Base-by-base conservation (phyloP, 2,797 vertebrate genomes). In the Paguma larvata region DNA sequence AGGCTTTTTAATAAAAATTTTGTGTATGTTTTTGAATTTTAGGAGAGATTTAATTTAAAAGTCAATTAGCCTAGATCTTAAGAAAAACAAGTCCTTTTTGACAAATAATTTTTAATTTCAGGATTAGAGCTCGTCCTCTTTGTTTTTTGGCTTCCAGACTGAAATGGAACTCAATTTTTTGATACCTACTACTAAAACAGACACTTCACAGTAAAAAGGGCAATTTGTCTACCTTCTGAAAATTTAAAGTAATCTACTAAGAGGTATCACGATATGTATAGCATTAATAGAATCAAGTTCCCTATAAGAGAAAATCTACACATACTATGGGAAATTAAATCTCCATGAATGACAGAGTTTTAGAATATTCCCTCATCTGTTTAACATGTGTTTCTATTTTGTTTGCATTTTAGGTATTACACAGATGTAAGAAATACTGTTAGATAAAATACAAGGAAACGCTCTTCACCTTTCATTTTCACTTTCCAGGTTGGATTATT, bases 51-150 rank as follows among this genome's bases (percentile, higher is more conserved):
- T 83, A 86, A 68, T 48, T 51, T 89, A 84, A 87, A 91, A 79
- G 15, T 70, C 67, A 92, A 82, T 65, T 92, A 86, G 78, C 32
- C 30, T 78, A 84, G 46, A 84, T 30, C 27, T 89, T 80, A 86
- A 89, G 51, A 75, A 13, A 48, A 89, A 25, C 48, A 44, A 38
- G 19, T 59, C 6, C 3, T 70, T 77, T 75, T 94, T 67, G 38
- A 87, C 84, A 48, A 5, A 51, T 82, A 85, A 62, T 48, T 73
- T 82, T 91, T 30, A 75, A 94, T 93, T 95, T 94, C 46, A 91
- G 87, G 38, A 84, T 65, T 92, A 56, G 14, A 87, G 3, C 15
- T 56, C 3, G 6, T 6, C 21, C 38, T 67, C 44, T 84, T 73
- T 84, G 13, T 59, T 79, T 84, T 21, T 77, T 95, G 41, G 19